Base-by-base conservation (phyloP, 2,888 invertebrate species). In the Drosophila neotestacea region DNA sequence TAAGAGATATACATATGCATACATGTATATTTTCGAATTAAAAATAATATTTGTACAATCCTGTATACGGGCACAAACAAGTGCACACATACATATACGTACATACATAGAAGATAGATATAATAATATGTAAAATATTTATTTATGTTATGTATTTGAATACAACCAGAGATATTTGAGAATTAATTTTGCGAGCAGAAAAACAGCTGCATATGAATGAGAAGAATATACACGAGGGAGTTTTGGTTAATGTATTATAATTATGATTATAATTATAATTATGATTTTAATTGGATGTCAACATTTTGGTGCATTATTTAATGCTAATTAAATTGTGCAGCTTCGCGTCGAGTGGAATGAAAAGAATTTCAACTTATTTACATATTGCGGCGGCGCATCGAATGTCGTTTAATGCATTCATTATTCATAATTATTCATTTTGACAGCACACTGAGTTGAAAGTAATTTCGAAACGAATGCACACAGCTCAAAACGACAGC, bases 291-390 rank as follows among this genome's bases (percentile, higher is more conserved):
- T 55, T 55, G 42, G 32, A 41, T 58, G 47, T 58, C 41, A 63
- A 50, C 59, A 42, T 41, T 42, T 56, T 27, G 42, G 62, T 62
- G 62, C 56, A 46, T 62, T 52, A 63, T 68, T 73, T 50, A 58
- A 79, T 75, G 75, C 69, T 74, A 79, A 75, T 79, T 69, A 58
- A 61, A 58, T 44, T 54, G 65, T 71, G 71, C 71, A 42, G 60
- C 42, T 16, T 61, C 32, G 50, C 69, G 28, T 46, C 46, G 27
- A 52, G 36, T 50, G 42, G 28, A 52, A 41, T 59, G 28, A 62
- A 61, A 47, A 30, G 22, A 51, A 51, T 55, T 51, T 22, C 28
- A 75, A 51, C 27, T 51, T 59, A 78, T 73, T 73, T 51, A 74
- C 74, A 74, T 59, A 38, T 54, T 77, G 52, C 13, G 42, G 36